Evolutionary conservation across 2,113 vertebrate genomes (phyloP).

Genomic region (Actinemys pallida): DNA sequence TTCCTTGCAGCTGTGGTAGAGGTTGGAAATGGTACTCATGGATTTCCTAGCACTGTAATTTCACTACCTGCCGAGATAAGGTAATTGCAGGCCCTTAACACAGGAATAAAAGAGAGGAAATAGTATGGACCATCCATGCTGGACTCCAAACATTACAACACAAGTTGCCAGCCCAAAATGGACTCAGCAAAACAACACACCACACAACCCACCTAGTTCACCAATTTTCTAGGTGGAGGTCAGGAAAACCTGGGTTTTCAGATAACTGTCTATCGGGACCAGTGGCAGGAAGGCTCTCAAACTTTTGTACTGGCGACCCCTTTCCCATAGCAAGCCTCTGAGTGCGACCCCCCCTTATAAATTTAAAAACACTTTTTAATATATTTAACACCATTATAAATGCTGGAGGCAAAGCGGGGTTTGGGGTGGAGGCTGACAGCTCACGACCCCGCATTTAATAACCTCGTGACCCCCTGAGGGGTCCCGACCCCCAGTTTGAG

Average conservation of each 20-base stretch:
- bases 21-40: neutral
- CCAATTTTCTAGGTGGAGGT: slow-evolving; percentile 16
- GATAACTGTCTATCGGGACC: neutral
- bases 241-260: slow-evolving; percentile 21
- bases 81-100: neutral
- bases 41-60: neutral
- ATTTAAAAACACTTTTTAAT: too few relatives aligned
- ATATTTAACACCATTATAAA: too few relatives aligned
- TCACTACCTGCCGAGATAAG: neutral
- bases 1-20: neutral
- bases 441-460: too few relatives aligned
- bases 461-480: too few relatives aligned
- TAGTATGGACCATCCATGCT: neutral
- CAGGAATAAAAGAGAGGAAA: neutral
- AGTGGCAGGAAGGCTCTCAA: neutral
- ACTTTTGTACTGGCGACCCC: too few relatives aligned
- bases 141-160: neutral
- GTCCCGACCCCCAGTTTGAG: too few relatives aligned
- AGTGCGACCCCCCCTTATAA: too few relatives aligned
- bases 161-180: neutral
- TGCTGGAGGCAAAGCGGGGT: too few relatives aligned
- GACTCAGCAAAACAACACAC: neutral
- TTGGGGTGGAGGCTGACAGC: too few relatives aligned
- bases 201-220: neutral
- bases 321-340: too few relatives aligned